Conservation (phyloP, 2,797 vertebrate genomes). For the Carduelis carduelis region DNA sequence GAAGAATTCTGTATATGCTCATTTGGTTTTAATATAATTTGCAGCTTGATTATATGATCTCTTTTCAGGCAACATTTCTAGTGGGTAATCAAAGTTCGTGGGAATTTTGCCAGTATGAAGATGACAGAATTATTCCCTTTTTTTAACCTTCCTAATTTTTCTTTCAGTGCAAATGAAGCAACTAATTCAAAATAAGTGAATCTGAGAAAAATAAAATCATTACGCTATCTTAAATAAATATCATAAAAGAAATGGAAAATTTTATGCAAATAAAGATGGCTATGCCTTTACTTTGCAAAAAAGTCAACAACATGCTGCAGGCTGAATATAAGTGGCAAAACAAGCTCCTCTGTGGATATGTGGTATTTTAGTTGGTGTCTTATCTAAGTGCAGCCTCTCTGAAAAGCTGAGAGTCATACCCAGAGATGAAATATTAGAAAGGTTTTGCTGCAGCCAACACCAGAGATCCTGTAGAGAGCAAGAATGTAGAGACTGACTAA, state of each 20-base stretch:
- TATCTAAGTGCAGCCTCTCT: constrained; percentile 20
- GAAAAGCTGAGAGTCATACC: constrained; percentile 11
- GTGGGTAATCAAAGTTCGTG: neutral
- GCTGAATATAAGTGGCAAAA: neutral
- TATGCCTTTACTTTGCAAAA: neutral
- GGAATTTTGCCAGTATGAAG: constrained; percentile 25
- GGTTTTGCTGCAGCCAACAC: constrained; percentile 48
- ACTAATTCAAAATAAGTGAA: neutral
- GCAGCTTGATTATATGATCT: constrained; percentile 16
- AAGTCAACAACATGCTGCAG: neutral
- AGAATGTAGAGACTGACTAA: constrained; percentile 47
- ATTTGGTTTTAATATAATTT: constrained; percentile 30
- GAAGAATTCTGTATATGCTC: neutral
- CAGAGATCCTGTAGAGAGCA: constrained; percentile 52
- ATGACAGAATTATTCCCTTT: neutral
- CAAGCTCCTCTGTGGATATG: neutral
- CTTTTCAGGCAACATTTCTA: constrained; percentile 18
- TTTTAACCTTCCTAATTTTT: neutral
- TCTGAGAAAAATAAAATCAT: neutral
- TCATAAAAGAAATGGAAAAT: neutral
- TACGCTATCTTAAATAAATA: neutral
- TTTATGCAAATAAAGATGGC: neutral
- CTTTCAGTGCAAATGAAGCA: neutral
- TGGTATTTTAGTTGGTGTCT: neutral
- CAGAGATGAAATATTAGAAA: constrained; percentile 49